phyloP scores from a whole-genome alignment of 2,888 invertebrate genomes.

The Spisula subtruncata region DNA sequence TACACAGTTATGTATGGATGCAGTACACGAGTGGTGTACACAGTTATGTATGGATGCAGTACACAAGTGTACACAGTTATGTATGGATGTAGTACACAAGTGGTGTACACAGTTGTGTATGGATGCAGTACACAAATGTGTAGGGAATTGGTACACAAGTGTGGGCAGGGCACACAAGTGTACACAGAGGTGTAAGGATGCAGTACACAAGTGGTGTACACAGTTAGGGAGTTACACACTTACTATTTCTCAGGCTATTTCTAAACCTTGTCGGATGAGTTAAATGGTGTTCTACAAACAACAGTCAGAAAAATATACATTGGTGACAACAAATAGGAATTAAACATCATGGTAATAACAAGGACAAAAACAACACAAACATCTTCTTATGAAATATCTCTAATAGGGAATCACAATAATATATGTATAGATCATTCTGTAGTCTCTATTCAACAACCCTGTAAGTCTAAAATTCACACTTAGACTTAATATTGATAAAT shows the following conservation, averaged over 20 bases:
- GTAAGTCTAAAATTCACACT: no score
- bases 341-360: not conserved
- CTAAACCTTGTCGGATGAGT: conserved; percentile 71
- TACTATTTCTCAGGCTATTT: conserved; percentile 71
- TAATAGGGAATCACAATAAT: no score
- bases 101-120: conserved; percentile 1
- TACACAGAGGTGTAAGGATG: not conserved
- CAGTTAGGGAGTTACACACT: conserved; percentile 39
- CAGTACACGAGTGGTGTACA: not conserved
- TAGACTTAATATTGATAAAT: no score
- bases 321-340: conserved; percentile 8
- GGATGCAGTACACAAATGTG: not conserved
- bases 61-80: not conserved
- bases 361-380: no score
- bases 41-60: not conserved
- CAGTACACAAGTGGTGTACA: conserved; percentile 10
- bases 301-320: conserved; percentile 30
- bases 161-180: not conserved
- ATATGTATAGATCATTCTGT: no score
- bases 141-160: not conserved
- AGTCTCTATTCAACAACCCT: no score
- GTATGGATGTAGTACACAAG: not conserved
- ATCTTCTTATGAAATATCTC: no score
- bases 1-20: not conserved
- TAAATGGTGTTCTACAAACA: conserved; percentile 68